Evolutionary conservation across 2,888 invertebrate genomes (phyloP), one percentile per base, ranked within the genome.

Genomic region (Bellardia bayeri): DNA sequence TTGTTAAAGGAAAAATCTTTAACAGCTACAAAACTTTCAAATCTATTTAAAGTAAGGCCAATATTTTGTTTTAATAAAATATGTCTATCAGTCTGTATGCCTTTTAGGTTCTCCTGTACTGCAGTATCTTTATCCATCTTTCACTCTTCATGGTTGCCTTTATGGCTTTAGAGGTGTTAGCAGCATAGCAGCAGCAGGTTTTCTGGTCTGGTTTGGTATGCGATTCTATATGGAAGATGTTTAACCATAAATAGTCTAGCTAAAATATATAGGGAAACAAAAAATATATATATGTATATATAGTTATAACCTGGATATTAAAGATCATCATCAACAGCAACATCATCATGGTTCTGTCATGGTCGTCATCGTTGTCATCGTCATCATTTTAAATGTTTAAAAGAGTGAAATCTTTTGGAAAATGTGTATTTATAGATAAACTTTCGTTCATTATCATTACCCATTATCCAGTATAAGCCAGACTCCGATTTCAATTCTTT

Each of bases 351-450:
- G 1, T 23, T 23, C 23, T 23, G 23, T 90, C n/a, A 88, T 89
- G 51, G 54, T 56, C 88, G 88, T 86, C 87, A 88, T 89, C 78
- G 72, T 88, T 87, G 88, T 88, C 86, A 88, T 85, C 86, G 63
- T 80, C 63, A 69, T 42, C 74, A 68, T 58, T 54, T 51, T 0
- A n/a, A 54, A 11, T 3, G 16, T 11, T 61, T 16, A 61, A 82
- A 82, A 51, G 66, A 68, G 66, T 75, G 58, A 4, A 40, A 56
- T 42, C 81, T 51, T 51, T 63, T 11, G 23, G 23, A 23, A 23
- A 23, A 23, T 23, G 23, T 23, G 23, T 23, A 23, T 23, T 23
- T 23, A 23, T 23, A 23, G 1, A 23, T 23, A 23, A 23, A 23
- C 23, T 23, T 23, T 23, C 23, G 23, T 23, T 23, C 23, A 23